Evolutionary conservation across 2,888 invertebrate genomes (phyloP), one percentile per base, ranked within the genome.

Genomic region (Apotomis capreana): DNA sequence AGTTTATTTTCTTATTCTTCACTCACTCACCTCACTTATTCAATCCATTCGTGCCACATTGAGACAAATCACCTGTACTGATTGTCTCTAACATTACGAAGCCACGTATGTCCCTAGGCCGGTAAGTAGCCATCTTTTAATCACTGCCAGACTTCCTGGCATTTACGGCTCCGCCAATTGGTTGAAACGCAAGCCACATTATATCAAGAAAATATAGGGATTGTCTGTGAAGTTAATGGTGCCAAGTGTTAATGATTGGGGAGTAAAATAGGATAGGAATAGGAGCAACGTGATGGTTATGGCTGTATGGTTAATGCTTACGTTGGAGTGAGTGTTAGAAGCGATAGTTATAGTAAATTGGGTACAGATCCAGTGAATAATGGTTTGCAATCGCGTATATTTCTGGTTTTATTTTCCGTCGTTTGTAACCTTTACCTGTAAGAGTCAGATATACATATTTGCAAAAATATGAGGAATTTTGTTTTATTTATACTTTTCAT

Each of bases 131-230:
- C 15, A 67, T 67, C 37, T 13, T 67, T 67, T 67, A 51, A 51
- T 51, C 58, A 67, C 58, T 67, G 67, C 36, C 67, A 9, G 46
- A 49, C 58, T 58, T 49, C 49, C 10, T 49, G 49, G 49, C 49
- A 10, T 49, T 49, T 49, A 49, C 10, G 8, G 10, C 49, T 9
- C 9, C 12, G 10, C 49, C 49, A 49, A 49, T 49, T 49, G 49
- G 49, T 49, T 49, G 49, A 9, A 49, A 49, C 8, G 9, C 49
- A 49, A 10, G 10, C 49, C 8, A 10, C 49, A 49, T 49, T 10
- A 10, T 49, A 49, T 10, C 49, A 49, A 49, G 49, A 49, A 49
- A 49, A 49, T 49, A 8, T 10, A 9, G 49, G 10, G 49, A 49
- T 49, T 49, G 10, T 49, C 10, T 49, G 10, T 9, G 49, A 10